phyloP scores from a whole-genome alignment of 2,113 vertebrate genomes.

The Lucifuga dentata region DNA sequence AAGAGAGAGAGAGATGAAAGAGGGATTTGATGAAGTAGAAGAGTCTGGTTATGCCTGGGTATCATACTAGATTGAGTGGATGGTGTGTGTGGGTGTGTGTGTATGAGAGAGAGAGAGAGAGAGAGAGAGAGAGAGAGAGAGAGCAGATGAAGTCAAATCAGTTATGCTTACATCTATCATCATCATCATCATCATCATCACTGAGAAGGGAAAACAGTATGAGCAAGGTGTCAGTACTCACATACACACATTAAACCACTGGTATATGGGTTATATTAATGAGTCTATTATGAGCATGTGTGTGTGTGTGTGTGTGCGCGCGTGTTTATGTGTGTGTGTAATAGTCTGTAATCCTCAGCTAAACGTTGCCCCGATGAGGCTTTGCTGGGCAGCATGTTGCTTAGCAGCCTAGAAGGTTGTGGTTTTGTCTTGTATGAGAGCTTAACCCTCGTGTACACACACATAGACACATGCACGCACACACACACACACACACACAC shows the following conservation, averaged over 20 bases:
- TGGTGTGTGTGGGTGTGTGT: not conserved
- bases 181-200: not conserved
- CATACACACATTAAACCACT: conserved; percentile 28
- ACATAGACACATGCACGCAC: conserved; percentile 20
- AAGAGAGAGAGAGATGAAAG: conserved; percentile 59
- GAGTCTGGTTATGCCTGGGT: conserved; percentile 36
- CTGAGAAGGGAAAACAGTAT: no score
- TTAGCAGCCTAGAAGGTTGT: conserved; percentile 73
- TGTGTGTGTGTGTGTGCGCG: conserved; percentile 36
- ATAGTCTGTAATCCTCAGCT: conserved; percentile 74
- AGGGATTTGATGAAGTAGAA: conserved; percentile 59
- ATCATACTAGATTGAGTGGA: conserved; percentile 30
- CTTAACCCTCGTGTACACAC: conserved; percentile 61
- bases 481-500: conserved; percentile 23
- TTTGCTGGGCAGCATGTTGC: conserved; percentile 76
- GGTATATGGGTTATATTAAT: conserved; percentile 49
- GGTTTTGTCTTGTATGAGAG: conserved; percentile 75
- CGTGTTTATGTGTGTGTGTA: conserved; percentile 62
- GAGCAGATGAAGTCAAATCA: not conserved
- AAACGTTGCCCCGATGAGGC: conserved; percentile 74
- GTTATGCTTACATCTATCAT: not conserved
- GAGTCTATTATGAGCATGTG: conserved; percentile 46
- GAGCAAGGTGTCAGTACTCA: no score
- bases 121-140: not conserved
- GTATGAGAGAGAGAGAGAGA: not conserved